Conservation (phyloP, 2,888 invertebrate genomes). For the Lasioglossum morio region DNA sequence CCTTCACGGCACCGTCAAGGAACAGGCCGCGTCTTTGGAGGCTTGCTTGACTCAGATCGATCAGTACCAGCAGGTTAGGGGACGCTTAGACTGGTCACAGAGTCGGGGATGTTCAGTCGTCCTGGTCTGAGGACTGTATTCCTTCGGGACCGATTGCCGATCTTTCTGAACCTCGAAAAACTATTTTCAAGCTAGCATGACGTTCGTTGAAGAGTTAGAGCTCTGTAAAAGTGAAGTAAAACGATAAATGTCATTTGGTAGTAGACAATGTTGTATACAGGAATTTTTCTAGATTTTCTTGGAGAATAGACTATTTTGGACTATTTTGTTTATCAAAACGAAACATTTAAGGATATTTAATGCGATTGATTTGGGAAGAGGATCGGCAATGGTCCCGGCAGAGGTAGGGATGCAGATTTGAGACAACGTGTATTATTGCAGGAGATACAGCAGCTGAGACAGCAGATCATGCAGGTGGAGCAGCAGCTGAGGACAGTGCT, state of each 20-base stretch:
- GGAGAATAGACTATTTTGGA: no score
- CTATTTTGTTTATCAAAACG: no score
- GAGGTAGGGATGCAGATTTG: constrained; percentile 33
- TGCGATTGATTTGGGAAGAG: neutral
- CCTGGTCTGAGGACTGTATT: constrained; percentile 28
- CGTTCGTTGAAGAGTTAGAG: neutral
- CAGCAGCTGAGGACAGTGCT: constrained; percentile 93
- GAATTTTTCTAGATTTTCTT: neutral
- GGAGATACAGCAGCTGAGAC: constrained; percentile 94
- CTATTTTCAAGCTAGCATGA: neutral
- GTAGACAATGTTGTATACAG: neutral
- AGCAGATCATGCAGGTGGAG: constrained; percentile 94
- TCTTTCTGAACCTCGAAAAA: neutral
- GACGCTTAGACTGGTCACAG: neutral
- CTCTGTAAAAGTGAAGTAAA: neutral
- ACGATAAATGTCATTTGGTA: neutral
- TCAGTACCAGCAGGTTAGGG: constrained; percentile 90
- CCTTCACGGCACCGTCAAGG: constrained; percentile 87
- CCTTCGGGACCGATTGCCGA: constrained; percentile 44
- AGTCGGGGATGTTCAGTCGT: neutral
- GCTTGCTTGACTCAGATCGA: constrained; percentile 94
- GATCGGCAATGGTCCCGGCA: constrained; percentile 36
- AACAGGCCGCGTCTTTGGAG: constrained; percentile 89
- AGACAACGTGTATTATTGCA: constrained; percentile 75
- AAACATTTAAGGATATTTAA: neutral